phyloP scores from a whole-genome alignment of 1,140 invertebrate genomes.

The Rhagoletis zephyria region DNA sequence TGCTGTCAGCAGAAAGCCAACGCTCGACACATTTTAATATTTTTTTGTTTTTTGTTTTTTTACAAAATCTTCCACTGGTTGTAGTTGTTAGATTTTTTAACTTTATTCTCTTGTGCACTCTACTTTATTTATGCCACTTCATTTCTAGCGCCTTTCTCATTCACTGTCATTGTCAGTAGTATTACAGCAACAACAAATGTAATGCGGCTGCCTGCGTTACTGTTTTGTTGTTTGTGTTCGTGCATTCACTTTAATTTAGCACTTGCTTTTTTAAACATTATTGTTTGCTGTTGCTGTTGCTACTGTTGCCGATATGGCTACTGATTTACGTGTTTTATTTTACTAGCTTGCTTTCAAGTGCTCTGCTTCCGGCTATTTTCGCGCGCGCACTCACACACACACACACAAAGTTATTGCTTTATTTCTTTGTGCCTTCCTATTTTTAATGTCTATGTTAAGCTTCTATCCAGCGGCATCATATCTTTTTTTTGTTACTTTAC shows the following conservation, averaged over 20 bases:
- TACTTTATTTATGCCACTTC: slow-evolving; percentile 40
- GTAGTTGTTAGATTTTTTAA: neutral
- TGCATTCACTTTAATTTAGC: neutral
- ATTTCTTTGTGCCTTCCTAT: neutral
- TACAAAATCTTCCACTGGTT: neutral
- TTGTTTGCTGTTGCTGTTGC: neutral
- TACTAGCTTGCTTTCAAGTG: neutral
- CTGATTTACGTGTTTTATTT: neutral
- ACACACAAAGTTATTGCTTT: neutral
- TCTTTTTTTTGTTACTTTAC: neutral
- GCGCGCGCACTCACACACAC: slow-evolving; percentile 6
- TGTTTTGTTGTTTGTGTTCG: neutral
- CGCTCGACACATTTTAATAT: neutral
- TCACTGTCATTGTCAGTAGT: slow-evolving; percentile 36
- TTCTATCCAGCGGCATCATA: neutral
- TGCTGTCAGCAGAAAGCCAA: slow-evolving; percentile 16
- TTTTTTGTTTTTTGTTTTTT: neutral
- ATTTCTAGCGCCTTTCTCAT: slow-evolving; percentile 30
- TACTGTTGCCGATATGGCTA: neutral
- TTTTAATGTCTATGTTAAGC: neutral
- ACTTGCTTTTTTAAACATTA: neutral
- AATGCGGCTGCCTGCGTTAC: neutral
- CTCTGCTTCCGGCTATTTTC: slow-evolving; percentile 3
- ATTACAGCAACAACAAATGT: neutral
- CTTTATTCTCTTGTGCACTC: neutral